Percentiles rank a stretch among this genome's conserved stretches.
Evolutionary conservation across 2,797 vertebrate species (phyloP).

Genomic region (Scyliorhinus canicula): DNA sequence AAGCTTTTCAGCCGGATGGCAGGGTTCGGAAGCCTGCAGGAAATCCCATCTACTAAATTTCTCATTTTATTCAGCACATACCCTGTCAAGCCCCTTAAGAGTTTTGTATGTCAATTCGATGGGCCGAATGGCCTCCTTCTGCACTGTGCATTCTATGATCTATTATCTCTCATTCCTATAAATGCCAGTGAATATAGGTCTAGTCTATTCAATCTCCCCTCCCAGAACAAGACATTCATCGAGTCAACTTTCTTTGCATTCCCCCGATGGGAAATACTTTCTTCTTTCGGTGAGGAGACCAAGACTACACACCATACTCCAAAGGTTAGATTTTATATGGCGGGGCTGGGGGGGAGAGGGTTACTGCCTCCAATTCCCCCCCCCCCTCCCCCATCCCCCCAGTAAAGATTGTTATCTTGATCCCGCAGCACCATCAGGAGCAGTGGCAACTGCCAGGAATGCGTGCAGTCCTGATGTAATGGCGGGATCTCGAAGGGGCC

Average conservation of each 20-base stretch:
- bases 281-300: not conserved
- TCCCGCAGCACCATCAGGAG: not conserved
- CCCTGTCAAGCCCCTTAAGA: not conserved
- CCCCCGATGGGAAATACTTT: too few relatives aligned
- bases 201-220: not conserved
- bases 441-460: not conserved
- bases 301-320: not conserved
- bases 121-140: too few relatives aligned
- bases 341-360: too few relatives aligned
- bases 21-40: not conserved
- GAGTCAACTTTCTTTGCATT: not conserved
- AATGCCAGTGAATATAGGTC: not conserved
- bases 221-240: not conserved
- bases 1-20: not conserved
- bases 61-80: not conserved
- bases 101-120: not conserved
- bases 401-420: not conserved
- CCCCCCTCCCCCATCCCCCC: too few relatives aligned
- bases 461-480: not conserved
- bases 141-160: too few relatives aligned
- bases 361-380: too few relatives aligned
- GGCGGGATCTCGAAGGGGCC: too few relatives aligned
- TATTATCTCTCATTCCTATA: not conserved
- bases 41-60: not conserved
- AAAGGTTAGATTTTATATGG: not conserved